Conservation (phyloP, 2,113 vertebrate genomes). For the Dendrocopos noguchii region DNA sequence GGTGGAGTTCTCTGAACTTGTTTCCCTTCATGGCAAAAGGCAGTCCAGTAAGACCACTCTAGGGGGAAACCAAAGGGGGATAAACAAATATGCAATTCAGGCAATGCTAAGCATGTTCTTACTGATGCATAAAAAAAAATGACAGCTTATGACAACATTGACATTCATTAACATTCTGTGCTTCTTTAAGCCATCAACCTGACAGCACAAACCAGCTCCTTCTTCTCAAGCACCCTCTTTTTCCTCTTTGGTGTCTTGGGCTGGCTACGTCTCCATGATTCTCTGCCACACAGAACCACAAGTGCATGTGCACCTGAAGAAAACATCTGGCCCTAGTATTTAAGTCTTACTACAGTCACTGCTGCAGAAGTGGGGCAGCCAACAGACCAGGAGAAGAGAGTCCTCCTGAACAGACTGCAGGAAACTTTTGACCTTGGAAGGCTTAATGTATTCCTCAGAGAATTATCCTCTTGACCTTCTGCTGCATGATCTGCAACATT, state of each 20-base stretch:
- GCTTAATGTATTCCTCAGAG: fast-evolving
- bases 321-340: neutral
- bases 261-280: neutral
- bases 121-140: neutral
- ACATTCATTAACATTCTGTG: neutral
- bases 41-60: fast-evolving
- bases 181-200: neutral
- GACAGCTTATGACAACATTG: neutral
- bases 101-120: neutral
- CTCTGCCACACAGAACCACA: neutral
- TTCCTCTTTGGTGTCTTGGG: neutral
- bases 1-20: neutral
- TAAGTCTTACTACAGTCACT: neutral
- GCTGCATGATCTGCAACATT: neutral
- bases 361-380: neutral
- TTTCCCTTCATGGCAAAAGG: neutral
- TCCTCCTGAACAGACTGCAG: neutral
- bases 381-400: neutral
- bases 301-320: neutral
- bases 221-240: neutral
- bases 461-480: neutral
- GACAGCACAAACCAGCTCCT: neutral
- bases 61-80: neutral
- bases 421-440: neutral
- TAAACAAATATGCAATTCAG: neutral